Evolutionary conservation across 2,797 vertebrate species (phyloP).

Genomic region (Picus viridis): DNA sequence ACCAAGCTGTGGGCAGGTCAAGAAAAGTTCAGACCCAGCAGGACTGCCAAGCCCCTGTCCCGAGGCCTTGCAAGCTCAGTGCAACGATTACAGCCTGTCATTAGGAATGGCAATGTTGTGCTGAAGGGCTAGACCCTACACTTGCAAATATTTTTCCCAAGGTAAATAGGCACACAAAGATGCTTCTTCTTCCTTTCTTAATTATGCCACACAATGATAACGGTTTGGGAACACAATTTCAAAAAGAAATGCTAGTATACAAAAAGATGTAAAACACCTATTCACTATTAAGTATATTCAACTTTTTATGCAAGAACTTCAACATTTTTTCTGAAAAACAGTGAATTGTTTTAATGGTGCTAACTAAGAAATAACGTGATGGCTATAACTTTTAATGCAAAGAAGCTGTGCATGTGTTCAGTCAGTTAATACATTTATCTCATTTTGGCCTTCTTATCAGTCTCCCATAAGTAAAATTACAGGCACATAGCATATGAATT

Average conservation of each 20-base stretch:
- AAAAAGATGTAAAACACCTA: background rate
- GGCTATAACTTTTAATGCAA: background rate
- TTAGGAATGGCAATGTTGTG: background rate
- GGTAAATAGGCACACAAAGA: background rate
- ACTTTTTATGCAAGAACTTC: background rate
- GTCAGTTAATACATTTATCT: background rate
- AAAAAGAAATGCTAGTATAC: background rate
- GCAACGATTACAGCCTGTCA: background rate
- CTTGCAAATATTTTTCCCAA: background rate
- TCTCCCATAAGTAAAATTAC: background rate
- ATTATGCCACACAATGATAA: background rate
- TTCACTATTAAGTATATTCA: background rate
- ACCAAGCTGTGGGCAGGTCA: background rate
- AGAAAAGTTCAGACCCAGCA: background rate
- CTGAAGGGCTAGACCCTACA: background rate
- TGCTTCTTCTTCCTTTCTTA: background rate
- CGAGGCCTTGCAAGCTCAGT: background rate
- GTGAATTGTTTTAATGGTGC: background rate
- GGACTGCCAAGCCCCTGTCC: background rate
- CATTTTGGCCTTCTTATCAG: background rate
- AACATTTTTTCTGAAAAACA: background rate
- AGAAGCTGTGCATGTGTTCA: background rate
- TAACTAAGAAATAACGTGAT: background rate
- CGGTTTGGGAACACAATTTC: background rate
- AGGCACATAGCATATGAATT: conserved; percentile 7